Evolutionary conservation across 2,888 invertebrate genomes (phyloP).

Genomic region (Sepiola atlantica): DNA sequence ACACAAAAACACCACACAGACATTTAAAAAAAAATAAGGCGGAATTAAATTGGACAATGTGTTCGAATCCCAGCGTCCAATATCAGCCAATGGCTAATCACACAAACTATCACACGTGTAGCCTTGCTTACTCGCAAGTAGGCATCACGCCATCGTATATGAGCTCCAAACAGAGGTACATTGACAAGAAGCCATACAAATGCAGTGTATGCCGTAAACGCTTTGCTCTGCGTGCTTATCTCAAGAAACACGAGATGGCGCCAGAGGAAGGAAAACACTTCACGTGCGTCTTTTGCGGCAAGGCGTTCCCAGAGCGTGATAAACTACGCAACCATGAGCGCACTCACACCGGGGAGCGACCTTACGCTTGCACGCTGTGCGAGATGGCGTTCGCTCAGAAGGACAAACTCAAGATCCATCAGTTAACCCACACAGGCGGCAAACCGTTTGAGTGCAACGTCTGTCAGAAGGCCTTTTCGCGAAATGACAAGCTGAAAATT

Average conservation of each 20-base stretch:
- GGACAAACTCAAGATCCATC: slow-evolving; percentile 42
- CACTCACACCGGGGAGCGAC: slow-evolving; percentile 42
- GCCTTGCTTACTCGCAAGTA: slow-evolving; percentile 34
- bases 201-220: slow-evolving; percentile 41
- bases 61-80: slow-evolving; percentile 38
- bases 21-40: neutral
- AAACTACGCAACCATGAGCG: slow-evolving; percentile 39
- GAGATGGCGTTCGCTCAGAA: slow-evolving; percentile 45
- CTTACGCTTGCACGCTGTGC: slow-evolving; percentile 41
- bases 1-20: neutral
- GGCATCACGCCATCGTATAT: slow-evolving; percentile 41
- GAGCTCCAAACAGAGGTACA: slow-evolving; percentile 38
- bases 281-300: slow-evolving; percentile 42
- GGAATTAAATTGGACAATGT: neutral
- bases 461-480: slow-evolving; percentile 41
- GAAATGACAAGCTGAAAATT: slow-evolving; percentile 42
- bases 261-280: slow-evolving; percentile 40
- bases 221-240: slow-evolving; percentile 42
- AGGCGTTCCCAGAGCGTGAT: slow-evolving; percentile 43
- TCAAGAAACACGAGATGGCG: slow-evolving; percentile 41
- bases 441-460: slow-evolving; percentile 42
- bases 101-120: slow-evolving; percentile 25
- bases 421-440: slow-evolving; percentile 40
- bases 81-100: slow-evolving; percentile 39
- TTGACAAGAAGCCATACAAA: slow-evolving; percentile 45